Conservation (phyloP, 2,113 vertebrate species). For the Rhinolophus ferrumequinum region DNA sequence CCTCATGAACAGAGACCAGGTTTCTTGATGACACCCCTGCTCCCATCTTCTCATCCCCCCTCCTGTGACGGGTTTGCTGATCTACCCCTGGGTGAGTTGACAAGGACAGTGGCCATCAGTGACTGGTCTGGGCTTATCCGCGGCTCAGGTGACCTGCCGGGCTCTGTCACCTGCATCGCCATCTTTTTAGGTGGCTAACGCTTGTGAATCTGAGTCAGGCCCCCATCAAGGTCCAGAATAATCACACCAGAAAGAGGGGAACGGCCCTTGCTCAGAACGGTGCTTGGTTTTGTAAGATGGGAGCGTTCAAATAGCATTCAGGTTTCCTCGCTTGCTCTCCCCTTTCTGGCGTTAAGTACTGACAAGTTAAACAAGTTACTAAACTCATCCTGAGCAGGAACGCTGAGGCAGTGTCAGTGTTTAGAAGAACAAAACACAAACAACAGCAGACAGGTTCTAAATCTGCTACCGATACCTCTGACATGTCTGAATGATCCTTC, state of each 20-base stretch:
- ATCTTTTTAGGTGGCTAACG: neutral
- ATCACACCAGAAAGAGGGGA: neutral
- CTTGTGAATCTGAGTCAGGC: neutral
- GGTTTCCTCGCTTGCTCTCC: neutral
- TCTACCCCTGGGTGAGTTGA: neutral
- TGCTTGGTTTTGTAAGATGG: neutral
- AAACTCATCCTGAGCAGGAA: neutral
- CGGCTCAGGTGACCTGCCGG: neutral
- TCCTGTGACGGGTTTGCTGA: neutral
- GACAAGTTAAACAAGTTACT: neutral
- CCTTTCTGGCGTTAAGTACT: neutral
- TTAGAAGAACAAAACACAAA: neutral
- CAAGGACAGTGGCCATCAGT: neutral
- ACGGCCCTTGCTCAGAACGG: neutral
- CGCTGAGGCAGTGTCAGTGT: neutral
- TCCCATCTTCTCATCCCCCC: neutral
- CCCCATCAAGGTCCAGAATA: neutral
- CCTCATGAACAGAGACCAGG: neutral
- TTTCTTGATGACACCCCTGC: rapidly evolving
- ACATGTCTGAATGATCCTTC: neutral
- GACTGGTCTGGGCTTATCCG: neutral
- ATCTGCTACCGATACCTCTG: neutral
- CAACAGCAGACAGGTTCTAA: too few relatives aligned
- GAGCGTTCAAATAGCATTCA: neutral
- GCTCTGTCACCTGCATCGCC: neutral